phyloP scores from a whole-genome alignment of 2,797 vertebrate species.

The Gymnopithys bicolor region DNA sequence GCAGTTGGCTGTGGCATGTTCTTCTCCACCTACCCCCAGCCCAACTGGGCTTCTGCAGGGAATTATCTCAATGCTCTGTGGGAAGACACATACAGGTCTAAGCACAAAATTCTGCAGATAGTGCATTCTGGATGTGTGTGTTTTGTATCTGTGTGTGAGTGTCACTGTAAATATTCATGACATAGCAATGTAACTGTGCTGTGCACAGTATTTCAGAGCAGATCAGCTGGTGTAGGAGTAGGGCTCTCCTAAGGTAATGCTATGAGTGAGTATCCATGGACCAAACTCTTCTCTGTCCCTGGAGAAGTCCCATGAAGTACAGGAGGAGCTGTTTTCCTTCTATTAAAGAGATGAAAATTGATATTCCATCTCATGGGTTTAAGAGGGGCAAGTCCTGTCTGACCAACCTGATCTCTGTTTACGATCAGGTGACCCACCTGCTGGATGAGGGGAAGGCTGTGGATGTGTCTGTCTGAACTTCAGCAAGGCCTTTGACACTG shows the following conservation, averaged over 20 bases:
- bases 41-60: conserved; percentile 14
- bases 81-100: neutral
- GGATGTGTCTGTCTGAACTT: neutral
- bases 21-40: neutral
- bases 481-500: neutral
- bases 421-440: neutral
- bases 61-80: neutral
- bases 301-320: neutral
- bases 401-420: neutral
- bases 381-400: neutral
- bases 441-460: neutral
- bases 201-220: neutral
- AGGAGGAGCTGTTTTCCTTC: neutral
- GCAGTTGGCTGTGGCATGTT: conserved; percentile 18
- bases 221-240: neutral
- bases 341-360: neutral
- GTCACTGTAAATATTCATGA: neutral
- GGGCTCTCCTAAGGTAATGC: neutral
- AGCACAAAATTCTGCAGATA: neutral
- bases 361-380: neutral
- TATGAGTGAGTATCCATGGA: neutral
- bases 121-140: neutral
- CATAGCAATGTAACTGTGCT: neutral
- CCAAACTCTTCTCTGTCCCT: neutral
- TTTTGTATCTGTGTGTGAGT: neutral